Evolutionary conservation across 1,140 invertebrate genomes (phyloP), one percentile per base, ranked within the genome.

Genomic region (Geopemphigus sp.): DNA sequence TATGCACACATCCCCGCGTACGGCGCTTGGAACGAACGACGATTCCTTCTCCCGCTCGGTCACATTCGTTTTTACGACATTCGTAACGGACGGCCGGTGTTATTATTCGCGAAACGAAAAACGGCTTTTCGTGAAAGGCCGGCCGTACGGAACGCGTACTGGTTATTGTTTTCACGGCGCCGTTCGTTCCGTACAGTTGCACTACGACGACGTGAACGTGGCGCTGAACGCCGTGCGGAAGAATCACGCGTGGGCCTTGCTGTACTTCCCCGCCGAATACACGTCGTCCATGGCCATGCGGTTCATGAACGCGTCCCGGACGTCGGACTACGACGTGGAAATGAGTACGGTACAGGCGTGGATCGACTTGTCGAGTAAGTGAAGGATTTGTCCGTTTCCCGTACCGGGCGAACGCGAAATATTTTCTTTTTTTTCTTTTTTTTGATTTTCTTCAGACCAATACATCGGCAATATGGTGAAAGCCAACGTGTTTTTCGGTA

Each of bases 241-340:
- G 12, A 95, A 95, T 1, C 85, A 92, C 11, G 91, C 92, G 0
- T 97, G 94, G 94, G 95, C 93, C 0, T 91, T 92, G 5, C 84
- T 98, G 6, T 90, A 92, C 83, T 94, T 98, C 81, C 91, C 91
- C 5, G 88, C 92, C 83, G 96, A 96, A 84, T 98, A 95, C 83
- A 94, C 95, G 0, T 90, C 91, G 80, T 90, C 93, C 50, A 86
- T 97, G 5, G 87, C 93, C 0, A 90, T 90, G 6, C 88, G 94
- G 82, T 88, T 94, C 82, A 87, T 89, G 53, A 84, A 92, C 56
- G 91, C 92, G 53, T 88, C 88, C 73, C 87, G 89, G 72, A 89
- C 91, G 1, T 90, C 92, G 82, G 90, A 92, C 61, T 91, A 91
- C 81, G 93, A 93, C 15, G 87, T 96, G 14, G 88, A 91, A 64